Percentiles rank a stretch among this genome's conserved stretches.
Evolutionary conservation across 2,888 invertebrate species (phyloP).

Genomic region (Mesoligia furuncula): DNA sequence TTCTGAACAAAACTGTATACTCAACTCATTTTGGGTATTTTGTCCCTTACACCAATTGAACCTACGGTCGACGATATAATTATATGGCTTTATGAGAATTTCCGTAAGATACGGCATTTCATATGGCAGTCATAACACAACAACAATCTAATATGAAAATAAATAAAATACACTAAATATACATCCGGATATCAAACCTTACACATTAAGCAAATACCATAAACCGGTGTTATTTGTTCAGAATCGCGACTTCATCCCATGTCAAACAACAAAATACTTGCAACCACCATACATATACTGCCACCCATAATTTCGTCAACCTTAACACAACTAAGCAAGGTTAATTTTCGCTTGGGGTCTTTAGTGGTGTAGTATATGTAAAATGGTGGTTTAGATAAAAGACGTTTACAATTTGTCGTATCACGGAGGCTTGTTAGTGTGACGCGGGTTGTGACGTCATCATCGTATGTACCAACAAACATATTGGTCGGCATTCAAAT

Average conservation of each 20-base stretch:
- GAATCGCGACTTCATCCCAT: slow-evolving; percentile 68
- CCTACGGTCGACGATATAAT: too few species aligned
- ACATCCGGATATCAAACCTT: slow-evolving; percentile 42
- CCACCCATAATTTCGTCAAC: background rate
- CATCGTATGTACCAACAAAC: slow-evolving; percentile 69
- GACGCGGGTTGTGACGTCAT: slow-evolving; percentile 78
- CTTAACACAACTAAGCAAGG: background rate
- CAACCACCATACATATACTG: slow-evolving; percentile 38
- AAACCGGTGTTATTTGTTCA: slow-evolving; percentile 65
- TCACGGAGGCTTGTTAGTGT: slow-evolving; percentile 75
- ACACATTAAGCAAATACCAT: slow-evolving; percentile 59
- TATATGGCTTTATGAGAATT: background rate
- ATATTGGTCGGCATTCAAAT: slow-evolving; percentile 69
- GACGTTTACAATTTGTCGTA: slow-evolving; percentile 77
- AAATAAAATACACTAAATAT: slow-evolving; percentile 44
- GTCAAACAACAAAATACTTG: slow-evolving; percentile 68
- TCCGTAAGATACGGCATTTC: background rate
- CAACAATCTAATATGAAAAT: slow-evolving; percentile 32
- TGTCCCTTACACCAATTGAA: too few species aligned
- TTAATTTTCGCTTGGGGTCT: slow-evolving; percentile 22
- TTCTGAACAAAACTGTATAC: too few species aligned
- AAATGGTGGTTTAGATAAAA: slow-evolving; percentile 69
- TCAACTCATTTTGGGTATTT: too few species aligned
- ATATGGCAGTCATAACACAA: slow-evolving; percentile 13
- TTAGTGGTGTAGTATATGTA: slow-evolving; percentile 29